Evolutionary conservation across 2,888 invertebrate genomes (phyloP).

Genomic region (Tridacna crocea): DNA sequence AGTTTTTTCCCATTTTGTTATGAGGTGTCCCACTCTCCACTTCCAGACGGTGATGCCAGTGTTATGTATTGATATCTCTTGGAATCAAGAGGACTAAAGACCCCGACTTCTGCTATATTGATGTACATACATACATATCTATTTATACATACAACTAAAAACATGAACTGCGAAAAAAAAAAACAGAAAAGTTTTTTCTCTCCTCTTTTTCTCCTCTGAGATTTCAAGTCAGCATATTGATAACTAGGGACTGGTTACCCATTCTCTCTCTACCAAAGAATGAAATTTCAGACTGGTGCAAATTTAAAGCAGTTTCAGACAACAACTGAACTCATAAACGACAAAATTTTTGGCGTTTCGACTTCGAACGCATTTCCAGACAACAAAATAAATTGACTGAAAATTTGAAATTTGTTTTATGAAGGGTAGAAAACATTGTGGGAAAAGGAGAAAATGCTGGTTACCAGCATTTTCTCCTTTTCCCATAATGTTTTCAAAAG

Average conservation of each 20-base stretch:
- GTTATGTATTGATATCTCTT: background rate
- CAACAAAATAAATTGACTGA: too few relatives aligned
- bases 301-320: background rate
- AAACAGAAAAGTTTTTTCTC: background rate
- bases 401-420: too few relatives aligned
- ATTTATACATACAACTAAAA: constrained; percentile 8
- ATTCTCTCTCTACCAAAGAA: background rate
- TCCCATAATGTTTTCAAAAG: background rate
- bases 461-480: background rate
- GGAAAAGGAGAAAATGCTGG: background rate
- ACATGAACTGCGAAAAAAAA: constrained; percentile 7
- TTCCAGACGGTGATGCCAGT: too few relatives aligned
- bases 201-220: too few relatives aligned
- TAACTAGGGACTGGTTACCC: background rate
- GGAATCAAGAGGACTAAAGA: constrained; percentile 16
- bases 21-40: too few relatives aligned
- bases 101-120: constrained; percentile 6
- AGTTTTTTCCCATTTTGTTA: too few relatives aligned
- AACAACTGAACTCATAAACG: too few relatives aligned
- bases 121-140: constrained; percentile 8
- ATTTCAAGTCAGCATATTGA: too few relatives aligned
- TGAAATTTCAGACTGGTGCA: background rate
- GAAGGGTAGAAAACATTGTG: background rate
- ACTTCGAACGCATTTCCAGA: background rate
- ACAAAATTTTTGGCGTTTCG: too few relatives aligned